phyloP scores from a whole-genome alignment of 2,888 invertebrate species.

The Lithophane ornitopus region DNA sequence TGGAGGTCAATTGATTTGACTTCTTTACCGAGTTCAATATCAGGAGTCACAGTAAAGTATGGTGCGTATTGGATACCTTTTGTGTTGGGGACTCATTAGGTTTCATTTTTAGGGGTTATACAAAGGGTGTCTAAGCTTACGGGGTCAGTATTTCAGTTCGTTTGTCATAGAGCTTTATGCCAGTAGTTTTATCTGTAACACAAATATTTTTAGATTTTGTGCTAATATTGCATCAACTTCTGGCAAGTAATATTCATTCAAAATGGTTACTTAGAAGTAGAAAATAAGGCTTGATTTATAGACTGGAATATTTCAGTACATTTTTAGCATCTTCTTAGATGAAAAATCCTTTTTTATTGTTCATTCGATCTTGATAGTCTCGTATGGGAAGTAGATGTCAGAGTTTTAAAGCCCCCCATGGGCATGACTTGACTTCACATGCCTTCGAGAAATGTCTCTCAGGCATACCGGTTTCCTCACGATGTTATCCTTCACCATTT shows the following conservation, averaged over 20 bases:
- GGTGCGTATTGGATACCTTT: conserved; percentile 8
- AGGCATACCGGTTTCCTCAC: too few relatives aligned
- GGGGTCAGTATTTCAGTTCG: background rate
- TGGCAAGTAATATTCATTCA: background rate
- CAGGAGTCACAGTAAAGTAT: conserved; percentile 10
- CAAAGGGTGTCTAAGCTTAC: background rate
- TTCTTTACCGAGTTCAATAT: conserved; percentile 36
- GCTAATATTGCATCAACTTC: background rate
- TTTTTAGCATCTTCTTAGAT: too few relatives aligned
- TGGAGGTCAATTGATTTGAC: conserved; percentile 44
- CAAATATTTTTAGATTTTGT: background rate
- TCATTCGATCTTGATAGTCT: too few relatives aligned
- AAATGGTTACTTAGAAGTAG: background rate
- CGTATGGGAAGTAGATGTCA: too few relatives aligned
- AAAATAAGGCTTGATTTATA: background rate
- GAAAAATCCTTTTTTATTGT: too few relatives aligned
- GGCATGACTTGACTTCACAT: too few relatives aligned
- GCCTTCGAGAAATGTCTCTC: too few relatives aligned
- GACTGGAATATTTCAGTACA: background rate
- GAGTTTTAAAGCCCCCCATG: too few relatives aligned
- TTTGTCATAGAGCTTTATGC: background rate
- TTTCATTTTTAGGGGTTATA: conserved; percentile 10
- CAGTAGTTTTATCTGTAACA: background rate
- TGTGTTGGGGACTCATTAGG: conserved; percentile 10
- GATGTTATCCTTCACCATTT: too few relatives aligned